Percentiles rank a stretch among this genome's conserved stretches.
These are phyloP conservation scores for Apotomis capreana DNA, from an alignment of 2,888 invertebrate species.

Conservation along the genomic window DNA sequence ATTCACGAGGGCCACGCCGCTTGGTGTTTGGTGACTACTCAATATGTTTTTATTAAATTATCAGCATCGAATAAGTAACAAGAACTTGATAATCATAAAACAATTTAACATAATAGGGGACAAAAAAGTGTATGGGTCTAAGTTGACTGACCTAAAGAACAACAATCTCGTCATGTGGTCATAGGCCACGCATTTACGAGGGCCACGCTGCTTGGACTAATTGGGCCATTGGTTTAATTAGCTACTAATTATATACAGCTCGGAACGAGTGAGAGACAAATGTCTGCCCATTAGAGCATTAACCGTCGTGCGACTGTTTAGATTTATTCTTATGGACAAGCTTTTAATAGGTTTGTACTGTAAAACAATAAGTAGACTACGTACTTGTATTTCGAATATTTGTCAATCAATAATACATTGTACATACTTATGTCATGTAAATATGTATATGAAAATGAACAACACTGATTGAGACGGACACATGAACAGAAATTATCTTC, in stretches of 20 bases:
- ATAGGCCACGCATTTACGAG: background rate
- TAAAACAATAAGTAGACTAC: background rate
- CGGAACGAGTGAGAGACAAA: constrained; percentile 38
- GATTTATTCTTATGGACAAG: constrained; percentile 26
- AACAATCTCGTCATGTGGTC: background rate
- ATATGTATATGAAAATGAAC: no score
- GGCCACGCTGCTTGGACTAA: constrained; percentile 21
- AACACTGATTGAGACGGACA: no score
- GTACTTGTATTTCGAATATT: background rate
- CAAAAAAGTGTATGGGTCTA: no score
- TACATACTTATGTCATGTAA: no score
- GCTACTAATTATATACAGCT: constrained; percentile 35
- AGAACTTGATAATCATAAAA: no score
- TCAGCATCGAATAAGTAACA: no score
- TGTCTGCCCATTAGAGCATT: constrained; percentile 28
- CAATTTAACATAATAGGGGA: no score
- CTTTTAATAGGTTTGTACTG: constrained; percentile 14
- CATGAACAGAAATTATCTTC: no score
- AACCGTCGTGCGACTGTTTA: constrained; percentile 19
- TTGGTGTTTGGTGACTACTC: background rate
- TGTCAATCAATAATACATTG: no score
- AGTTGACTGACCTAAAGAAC: background rate
- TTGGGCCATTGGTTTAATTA: constrained; percentile 33
- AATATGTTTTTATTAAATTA: no score
- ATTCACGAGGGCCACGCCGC: constrained; percentile 6